Conservation (phyloP, 2,113 vertebrate genomes). For the Podarcis muralis region DNA sequence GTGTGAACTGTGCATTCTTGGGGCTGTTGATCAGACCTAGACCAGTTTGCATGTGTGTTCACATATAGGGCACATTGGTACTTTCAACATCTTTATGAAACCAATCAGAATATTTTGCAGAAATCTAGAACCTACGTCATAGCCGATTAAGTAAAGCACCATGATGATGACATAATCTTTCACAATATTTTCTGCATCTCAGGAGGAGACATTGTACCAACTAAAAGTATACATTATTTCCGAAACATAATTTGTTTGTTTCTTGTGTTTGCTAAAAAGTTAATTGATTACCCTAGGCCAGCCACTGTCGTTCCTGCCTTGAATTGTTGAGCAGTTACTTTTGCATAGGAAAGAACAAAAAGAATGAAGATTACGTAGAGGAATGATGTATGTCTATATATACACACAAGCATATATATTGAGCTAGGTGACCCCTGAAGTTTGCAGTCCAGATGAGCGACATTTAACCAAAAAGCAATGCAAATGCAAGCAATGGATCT, state of each 20-base stretch:
- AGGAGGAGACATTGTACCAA: background rate
- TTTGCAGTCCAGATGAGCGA: background rate
- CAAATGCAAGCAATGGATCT: background rate
- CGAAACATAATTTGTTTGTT: too few relatives aligned
- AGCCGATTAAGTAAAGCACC: too few relatives aligned
- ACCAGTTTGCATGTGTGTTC: background rate
- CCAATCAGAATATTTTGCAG: background rate
- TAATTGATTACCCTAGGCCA: too few relatives aligned
- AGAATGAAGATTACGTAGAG: too few relatives aligned
- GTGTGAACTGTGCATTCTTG: too few relatives aligned
- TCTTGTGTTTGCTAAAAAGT: too few relatives aligned
- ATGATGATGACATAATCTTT: background rate
- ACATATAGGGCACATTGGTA: background rate
- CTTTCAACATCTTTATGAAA: background rate
- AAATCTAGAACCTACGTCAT: background rate
- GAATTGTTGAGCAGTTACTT: too few relatives aligned
- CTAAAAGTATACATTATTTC: background rate
- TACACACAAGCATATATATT: too few relatives aligned
- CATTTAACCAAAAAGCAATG: background rate
- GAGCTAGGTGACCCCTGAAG: background rate
- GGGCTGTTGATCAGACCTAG: too few relatives aligned
- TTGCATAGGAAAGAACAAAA: too few relatives aligned
- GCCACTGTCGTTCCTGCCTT: too few relatives aligned
- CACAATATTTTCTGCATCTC: background rate
- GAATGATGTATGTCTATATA: too few relatives aligned